Base-by-base conservation (phyloP, 64 coral and sea anemone species). In the Montipora cactus region DNA sequence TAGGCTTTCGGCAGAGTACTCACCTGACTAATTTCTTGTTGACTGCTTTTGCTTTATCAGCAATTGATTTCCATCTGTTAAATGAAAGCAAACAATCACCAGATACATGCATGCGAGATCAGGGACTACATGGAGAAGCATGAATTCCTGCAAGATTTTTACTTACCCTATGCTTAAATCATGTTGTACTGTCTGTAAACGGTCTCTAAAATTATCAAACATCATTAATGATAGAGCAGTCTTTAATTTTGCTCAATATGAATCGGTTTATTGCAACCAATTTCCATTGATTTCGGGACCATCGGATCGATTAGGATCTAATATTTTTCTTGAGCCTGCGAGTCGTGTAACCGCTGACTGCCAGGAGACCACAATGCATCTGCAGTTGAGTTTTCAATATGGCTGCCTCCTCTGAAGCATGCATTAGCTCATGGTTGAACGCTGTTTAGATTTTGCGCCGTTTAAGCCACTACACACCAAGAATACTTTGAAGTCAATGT, bases 1-100 rank as follows among this genome's bases (percentile, higher is more conserved):
- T 12, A 12, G 8, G 13, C 9, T 64, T 64, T 0, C 4, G 18
- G 19, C 68, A 21, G 4, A 71, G 4, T 71, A 71, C 66, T 84
- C 55, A 97, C 95, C 95, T 87, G 18, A 78, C 93, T 67, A 97
- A 94, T 45, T 94, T 97, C 75, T 97, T 94, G 78, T 97, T 97
- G n/a, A 97, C 95, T 69, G 95, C 88, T 73, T 97, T 97, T 14
- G 95, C 95, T 44, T 97, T 97, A 67, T 97, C 95, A 4, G 95
- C 88, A 69, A 97, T 97, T 20, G 92, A 87, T 76, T 97, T 97
- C 92, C 93, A 92, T 6, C 95, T 97, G 53, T 51, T 19, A 52
- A 45, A 49, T 44, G 75, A 59, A 19, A 22, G 44, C 15, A 86
- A 86, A 61, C 0, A 21, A 37, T 4, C 16, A 2, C 15, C 0